Conservation (phyloP, 2,113 vertebrate species). For the Ailuropoda melanoleuca region DNA sequence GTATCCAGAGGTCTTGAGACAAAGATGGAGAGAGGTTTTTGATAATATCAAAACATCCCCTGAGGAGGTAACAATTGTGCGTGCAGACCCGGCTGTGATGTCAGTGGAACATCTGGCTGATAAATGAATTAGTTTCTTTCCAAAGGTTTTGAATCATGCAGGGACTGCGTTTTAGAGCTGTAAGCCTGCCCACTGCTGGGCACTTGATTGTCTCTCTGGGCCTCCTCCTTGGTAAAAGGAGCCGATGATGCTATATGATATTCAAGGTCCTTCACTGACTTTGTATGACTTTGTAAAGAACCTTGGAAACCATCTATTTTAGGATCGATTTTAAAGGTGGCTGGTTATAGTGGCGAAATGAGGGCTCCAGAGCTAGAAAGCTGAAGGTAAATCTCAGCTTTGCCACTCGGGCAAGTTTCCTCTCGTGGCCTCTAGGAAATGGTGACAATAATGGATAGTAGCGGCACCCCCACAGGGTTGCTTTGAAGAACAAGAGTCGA, state of each 20-base stretch:
- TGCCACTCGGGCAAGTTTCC: background rate
- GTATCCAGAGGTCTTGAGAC: background rate
- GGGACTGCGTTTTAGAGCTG: background rate
- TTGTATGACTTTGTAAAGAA: background rate
- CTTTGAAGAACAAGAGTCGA: background rate
- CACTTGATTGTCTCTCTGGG: background rate
- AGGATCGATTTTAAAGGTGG: background rate
- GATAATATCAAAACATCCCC: background rate
- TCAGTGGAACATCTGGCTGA: slow-evolving; percentile 33
- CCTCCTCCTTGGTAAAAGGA: background rate
- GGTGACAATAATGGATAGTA: background rate
- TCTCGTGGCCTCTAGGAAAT: background rate
- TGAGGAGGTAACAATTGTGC: background rate
- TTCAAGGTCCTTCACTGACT: background rate
- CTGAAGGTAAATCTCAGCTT: background rate
- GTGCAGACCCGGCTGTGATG: background rate
- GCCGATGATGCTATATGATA: background rate
- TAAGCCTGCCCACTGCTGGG: background rate
- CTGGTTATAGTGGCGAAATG: background rate
- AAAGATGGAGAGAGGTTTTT: background rate
- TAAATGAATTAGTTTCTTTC: background rate
- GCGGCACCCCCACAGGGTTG: rapidly evolving
- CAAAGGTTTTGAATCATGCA: background rate
- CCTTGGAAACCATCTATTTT: background rate
- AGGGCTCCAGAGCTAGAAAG: background rate